Evolutionary conservation across 2,888 invertebrate species (phyloP), one percentile per base, ranked within the genome.

Genomic region (Sturmia bella): DNA sequence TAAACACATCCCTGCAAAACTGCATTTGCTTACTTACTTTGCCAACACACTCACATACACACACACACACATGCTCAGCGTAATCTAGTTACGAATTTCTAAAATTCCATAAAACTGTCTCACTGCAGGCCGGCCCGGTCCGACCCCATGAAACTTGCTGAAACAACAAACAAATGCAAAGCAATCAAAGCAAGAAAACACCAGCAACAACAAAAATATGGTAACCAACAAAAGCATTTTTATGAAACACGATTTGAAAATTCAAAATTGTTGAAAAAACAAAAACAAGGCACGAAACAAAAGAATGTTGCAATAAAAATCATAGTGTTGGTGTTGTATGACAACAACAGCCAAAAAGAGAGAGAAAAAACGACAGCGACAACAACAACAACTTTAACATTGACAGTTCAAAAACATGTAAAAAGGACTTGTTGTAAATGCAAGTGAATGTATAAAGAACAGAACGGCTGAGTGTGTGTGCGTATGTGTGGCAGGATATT

Each of bases 201-300:
- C 59, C 76, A 70, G 66, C 24, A 45, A n/a, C 45, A 48, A 32
- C 21, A 66, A 52, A 52, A 59, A 50, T 59, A 15, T 68, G 70
- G 54, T 68, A 66, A 78, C 76, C 54, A 83, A 81, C 66, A 79
- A 70, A 84, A 83, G 68, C 79, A 81, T 76, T 85, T 85, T 84
- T 85, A 85, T 85, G 84, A 85, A 84, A 85, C 85, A 85, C 84
- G 84, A 84, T 84, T 84, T 75, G 75, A 69, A 80, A 82, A 75
- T 69, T 69, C 43, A 57, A 66, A 70, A 75, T 56, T 66, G 63
- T 63, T 56, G 12, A 54, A 74, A 57, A 54, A 66, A 19, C 12
- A 50, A 15, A 41, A 7, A 19, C 17, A 57, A 39, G 56, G 77
- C 7, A 32, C 9, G 7, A 7, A 32, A 54, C 66, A 72, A 68